phyloP scores from a whole-genome alignment of 2,113 vertebrate genomes.

The Siphamia tubifer region DNA sequence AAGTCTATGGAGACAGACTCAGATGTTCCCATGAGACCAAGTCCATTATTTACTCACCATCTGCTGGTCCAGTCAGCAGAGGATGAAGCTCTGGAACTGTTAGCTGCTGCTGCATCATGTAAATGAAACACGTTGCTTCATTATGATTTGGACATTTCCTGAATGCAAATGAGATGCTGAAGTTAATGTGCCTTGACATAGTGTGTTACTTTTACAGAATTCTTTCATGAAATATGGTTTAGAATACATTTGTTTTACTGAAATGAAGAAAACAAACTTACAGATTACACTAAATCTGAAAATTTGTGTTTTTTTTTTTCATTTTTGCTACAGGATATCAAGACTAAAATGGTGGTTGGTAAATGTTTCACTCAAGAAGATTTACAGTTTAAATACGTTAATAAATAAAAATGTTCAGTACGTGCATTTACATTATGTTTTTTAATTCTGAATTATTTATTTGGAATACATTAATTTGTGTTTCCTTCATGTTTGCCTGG shows the following conservation, averaged over 20 bases:
- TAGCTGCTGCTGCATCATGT: slow-evolving; percentile 52
- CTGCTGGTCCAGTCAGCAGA: slow-evolving; percentile 62
- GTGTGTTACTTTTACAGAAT: slow-evolving; percentile 10
- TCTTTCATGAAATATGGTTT: too few species aligned
- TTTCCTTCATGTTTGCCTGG: too few species aligned
- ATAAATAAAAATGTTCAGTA: too few species aligned
- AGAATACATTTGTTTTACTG: too few species aligned
- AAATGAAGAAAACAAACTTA: too few species aligned
- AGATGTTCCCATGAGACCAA: slow-evolving; percentile 43
- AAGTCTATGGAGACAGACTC: slow-evolving; percentile 43
- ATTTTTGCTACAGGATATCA: not conserved
- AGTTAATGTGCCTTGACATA: not conserved
- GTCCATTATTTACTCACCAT: slow-evolving; percentile 68
- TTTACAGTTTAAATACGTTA: too few species aligned
- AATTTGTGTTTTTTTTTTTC: not conserved
- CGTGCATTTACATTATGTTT: too few species aligned
- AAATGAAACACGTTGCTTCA: slow-evolving; percentile 48
- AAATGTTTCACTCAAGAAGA: too few species aligned
- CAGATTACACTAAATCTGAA: not conserved
- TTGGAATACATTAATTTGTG: too few species aligned
- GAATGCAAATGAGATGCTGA: slow-evolving; percentile 20
- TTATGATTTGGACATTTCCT: slow-evolving; percentile 16
- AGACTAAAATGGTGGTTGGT: too few species aligned
- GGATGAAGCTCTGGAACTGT: slow-evolving; percentile 53
- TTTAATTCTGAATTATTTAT: too few species aligned